Conservation (phyloP, 2,113 vertebrate species). For the Pedetes capensis region DNA sequence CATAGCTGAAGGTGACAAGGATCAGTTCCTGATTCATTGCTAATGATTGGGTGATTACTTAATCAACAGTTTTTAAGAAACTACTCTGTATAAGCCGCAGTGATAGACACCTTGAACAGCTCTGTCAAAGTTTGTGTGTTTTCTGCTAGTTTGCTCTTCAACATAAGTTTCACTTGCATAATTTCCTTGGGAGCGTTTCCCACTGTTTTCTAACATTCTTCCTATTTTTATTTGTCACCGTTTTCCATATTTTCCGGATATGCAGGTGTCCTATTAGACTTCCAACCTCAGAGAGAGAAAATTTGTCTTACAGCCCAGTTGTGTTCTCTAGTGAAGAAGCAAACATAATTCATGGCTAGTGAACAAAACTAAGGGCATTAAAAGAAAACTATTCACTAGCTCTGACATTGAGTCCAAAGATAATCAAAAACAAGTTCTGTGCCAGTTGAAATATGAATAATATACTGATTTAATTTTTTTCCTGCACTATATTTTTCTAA, state of each 20-base stretch:
- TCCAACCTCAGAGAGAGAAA: slow-evolving; percentile 23
- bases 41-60: slow-evolving; percentile 38
- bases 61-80: slow-evolving; percentile 45
- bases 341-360: slow-evolving; percentile 40
- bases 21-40: slow-evolving; percentile 26
- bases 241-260: slow-evolving; percentile 37
- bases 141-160: not conserved
- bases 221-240: not conserved
- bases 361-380: slow-evolving; percentile 43
- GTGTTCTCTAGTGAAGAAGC: not conserved
- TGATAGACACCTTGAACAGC: not conserved
- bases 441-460: slow-evolving; percentile 39
- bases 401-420: slow-evolving; percentile 57
- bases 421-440: slow-evolving; percentile 50
- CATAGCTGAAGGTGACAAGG: slow-evolving; percentile 4
- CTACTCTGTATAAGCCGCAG: not conserved
- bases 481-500: slow-evolving; percentile 29
- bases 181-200: not conserved
- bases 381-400: slow-evolving; percentile 37
- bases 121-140: not conserved
- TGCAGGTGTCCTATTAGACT: not conserved
- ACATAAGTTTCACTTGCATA: not conserved
- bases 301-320: slow-evolving; percentile 1
- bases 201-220: slow-evolving; percentile 21
- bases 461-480: slow-evolving; percentile 55